Percentiles rank a stretch among this genome's conserved stretches.
Conservation (phyloP, 2,888 invertebrate species). For the Macaria notata region DNA sequence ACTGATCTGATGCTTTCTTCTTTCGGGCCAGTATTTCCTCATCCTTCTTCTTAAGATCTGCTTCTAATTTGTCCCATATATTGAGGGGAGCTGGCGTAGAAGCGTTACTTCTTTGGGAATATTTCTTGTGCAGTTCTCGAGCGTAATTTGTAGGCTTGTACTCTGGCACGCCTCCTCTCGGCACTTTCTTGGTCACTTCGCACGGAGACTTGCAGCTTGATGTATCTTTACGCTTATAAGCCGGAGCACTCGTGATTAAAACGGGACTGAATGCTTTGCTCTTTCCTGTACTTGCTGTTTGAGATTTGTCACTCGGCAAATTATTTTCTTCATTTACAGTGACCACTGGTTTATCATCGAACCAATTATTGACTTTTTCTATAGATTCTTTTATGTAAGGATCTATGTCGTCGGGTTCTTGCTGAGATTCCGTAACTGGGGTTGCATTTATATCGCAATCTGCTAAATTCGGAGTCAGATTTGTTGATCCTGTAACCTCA, state of each 20-base stretch:
- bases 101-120: slow-evolving; percentile 24
- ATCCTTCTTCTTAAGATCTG: slow-evolving; percentile 39
- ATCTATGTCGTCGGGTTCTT: neutral
- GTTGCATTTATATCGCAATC: neutral
- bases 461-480: slow-evolving; percentile 4
- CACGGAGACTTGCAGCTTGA: slow-evolving; percentile 18
- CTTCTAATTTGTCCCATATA: slow-evolving; percentile 38
- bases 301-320: too few species aligned
- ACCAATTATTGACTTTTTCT: slow-evolving; percentile 44
- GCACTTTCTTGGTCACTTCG: slow-evolving; percentile 17
- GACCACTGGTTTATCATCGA: slow-evolving; percentile 31
- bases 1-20: neutral
- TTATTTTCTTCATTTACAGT: slow-evolving; percentile 23
- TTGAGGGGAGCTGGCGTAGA: slow-evolving; percentile 11
- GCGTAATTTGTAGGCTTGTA: slow-evolving; percentile 46
- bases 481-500: neutral
- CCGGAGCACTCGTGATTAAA: slow-evolving; percentile 34
- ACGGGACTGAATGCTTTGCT: slow-evolving; percentile 1
- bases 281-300: neutral
- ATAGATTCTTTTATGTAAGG: slow-evolving; percentile 3
- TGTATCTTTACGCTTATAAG: slow-evolving; percentile 45
- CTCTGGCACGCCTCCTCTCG: neutral
- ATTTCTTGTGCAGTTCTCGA: slow-evolving; percentile 41
- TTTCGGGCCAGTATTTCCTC: slow-evolving; percentile 2
- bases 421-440: too few species aligned